Base-by-base conservation (phyloP, 2,113 vertebrate species). In the Platysternon megacephalum region DNA sequence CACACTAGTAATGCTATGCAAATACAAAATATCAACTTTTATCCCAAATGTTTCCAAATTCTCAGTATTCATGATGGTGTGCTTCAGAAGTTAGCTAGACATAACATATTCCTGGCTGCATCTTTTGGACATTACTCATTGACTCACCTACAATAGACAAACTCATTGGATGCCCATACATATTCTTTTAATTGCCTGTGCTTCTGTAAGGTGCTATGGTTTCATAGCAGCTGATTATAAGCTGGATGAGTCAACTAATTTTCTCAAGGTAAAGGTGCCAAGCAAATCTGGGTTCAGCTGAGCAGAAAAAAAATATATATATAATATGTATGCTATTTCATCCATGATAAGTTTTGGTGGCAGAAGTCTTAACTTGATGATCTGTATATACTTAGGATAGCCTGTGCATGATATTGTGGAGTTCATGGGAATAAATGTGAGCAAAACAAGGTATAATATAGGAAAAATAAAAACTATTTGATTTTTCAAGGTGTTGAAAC, bases 401-500 rank as follows among this genome's bases (percentile, higher is more conserved):
- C 39, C 68, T 74, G 39, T 42, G 17, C 14, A 42, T 74, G 39
- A 74, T 46, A 29, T 65, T 84, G 28, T 14, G 89, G 74, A 52
- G 79, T 91, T 80, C 16, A 17, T 78, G 82, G 79, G 52, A 91
- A 93, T 80, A 89, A 12, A 93, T 87, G 82, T 49, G 85, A 95
- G 72, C 3, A 3, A 4, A 82, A 29, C 8, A 39, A 52, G 48
- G 10, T 85, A 79, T 22, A 88, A 82, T n/a, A 92, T 74, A 84
- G 2, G 53, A 42, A 21, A 79, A 78, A 96, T 96, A 93, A 84
- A 96, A 28, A 12, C n/a, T 58, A 42, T 56, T 92, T 94, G 82
- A 4, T 80, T 92, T 32, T 55, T 93, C 16, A 44, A 51, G 74
- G 86, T 84, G 32, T 42, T 68, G 84, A 89, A 74, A 74, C 21